A percentile compares a stretch with the other conserved stretches of the same genome.
Evolutionary conservation across 2,113 vertebrate genomes (phyloP).

Genomic region (Anseranas semipalmata): DNA sequence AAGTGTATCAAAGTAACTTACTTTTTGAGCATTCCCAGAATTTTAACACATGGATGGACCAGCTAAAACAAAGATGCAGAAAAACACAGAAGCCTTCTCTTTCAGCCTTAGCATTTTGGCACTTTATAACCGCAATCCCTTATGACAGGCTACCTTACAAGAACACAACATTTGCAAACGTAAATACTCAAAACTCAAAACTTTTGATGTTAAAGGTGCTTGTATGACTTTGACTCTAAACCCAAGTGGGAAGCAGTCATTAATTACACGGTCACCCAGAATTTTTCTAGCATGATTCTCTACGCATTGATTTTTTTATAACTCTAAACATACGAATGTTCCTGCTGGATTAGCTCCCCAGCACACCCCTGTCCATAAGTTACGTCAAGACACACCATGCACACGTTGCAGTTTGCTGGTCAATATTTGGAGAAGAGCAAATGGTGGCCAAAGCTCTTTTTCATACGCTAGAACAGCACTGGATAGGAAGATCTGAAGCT

Average conservation of each 20-base stretch:
- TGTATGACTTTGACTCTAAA: neutral
- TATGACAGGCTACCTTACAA: neutral
- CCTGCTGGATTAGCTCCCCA: neutral
- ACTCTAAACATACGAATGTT: neutral
- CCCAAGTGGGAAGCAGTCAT: neutral
- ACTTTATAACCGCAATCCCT: neutral
- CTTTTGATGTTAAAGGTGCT: neutral
- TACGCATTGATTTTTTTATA: neutral
- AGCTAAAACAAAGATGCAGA: neutral
- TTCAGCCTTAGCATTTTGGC: neutral
- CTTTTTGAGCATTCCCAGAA: neutral
- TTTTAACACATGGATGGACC: neutral
- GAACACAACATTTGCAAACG: neutral
- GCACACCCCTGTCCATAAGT: rapidly evolving
- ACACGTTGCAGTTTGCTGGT: neutral
- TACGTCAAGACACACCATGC: rapidly evolving
- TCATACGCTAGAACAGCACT: neutral
- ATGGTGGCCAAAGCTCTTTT: neutral
- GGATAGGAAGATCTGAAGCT: neutral
- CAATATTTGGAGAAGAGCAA: neutral
- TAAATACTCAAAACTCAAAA: neutral
- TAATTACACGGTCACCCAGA: neutral
- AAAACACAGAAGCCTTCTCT: neutral
- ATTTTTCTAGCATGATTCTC: neutral
- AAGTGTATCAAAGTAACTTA: neutral